Evolutionary conservation across 2,888 invertebrate species (phyloP).

Genomic region (Drosophila kuntzei): DNA sequence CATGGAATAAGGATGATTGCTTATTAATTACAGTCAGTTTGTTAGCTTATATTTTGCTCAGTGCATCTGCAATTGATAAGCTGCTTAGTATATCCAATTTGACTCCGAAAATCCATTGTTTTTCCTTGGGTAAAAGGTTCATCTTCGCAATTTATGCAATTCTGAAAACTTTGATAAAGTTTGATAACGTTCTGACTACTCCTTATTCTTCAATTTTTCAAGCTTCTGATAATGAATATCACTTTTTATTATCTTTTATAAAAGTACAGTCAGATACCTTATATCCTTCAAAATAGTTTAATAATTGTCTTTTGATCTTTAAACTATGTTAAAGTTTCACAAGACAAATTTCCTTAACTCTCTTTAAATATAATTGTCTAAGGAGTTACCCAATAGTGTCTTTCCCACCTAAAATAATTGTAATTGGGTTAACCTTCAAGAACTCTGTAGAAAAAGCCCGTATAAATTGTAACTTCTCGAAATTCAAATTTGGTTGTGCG

Average conservation of each 20-base stretch:
- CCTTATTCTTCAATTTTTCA: no score
- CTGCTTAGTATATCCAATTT: background rate
- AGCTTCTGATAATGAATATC: no score
- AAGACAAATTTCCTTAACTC: background rate
- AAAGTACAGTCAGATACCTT: no score
- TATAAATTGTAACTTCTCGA: slow-evolving; percentile 12
- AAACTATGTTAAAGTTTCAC: background rate
- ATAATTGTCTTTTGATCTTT: no score
- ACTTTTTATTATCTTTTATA: no score
- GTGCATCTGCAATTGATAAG: background rate
- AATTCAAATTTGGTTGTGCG: slow-evolving; percentile 47
- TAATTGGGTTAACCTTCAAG: slow-evolving; percentile 39
- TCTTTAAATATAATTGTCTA: background rate
- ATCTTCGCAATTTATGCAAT: no score
- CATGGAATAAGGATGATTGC: background rate
- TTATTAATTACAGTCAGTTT: slow-evolving; percentile 10
- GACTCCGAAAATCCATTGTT: no score
- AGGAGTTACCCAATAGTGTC: background rate
- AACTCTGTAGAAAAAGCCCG: slow-evolving; percentile 31
- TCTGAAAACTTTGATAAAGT: no score
- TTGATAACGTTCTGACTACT: no score
- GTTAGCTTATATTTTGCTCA: slow-evolving; percentile 2
- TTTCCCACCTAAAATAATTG: background rate
- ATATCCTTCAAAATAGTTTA: no score
- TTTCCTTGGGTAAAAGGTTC: no score